Evolutionary conservation across 1,140 invertebrate genomes (phyloP), one percentile per base, ranked within the genome.

Genomic region (Ceratina australensis): DNA sequence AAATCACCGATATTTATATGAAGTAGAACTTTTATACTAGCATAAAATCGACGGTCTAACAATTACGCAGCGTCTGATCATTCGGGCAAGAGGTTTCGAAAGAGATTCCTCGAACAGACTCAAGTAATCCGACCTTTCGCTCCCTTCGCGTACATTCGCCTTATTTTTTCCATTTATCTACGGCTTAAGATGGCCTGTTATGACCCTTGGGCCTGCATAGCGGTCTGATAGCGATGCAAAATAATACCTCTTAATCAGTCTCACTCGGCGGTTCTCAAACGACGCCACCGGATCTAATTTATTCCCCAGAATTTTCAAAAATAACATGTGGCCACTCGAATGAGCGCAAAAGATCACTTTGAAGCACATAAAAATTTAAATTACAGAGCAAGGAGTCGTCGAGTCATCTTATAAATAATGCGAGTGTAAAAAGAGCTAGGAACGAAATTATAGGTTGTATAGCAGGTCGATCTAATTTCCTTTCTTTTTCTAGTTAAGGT

Each of bases 181-280:
- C 18, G 68, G 22, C 54, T 57, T 60, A 80, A 85, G 84, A 82
- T 80, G 76, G 83, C 76, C 76, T 85, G 79, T 22, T 85, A 73
- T 86, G 84, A 86, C 84, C 83, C 80, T 77, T 80, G 73, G 82
- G 74, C 47, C 33, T 84, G 73, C 56, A 47, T n/a, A 50, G 56
- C 20, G 49, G 33, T 7, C 26, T 42, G 83, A 85, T 85, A 85
- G 83, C 69, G 79, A 85, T 84, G 83, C 71, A 84, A 84, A 84
- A 84, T 85, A 85, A 85, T 84, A 75, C 71, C 20, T 71, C 79
- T 85, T 84, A 81, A 84, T 84, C 83, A 80, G 64, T 20, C 24
- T 20, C 50, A 15, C 18, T 1, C 57, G 61, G 64, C 5, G 80
- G 63, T 64, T 85, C 78, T 83, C 78, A 86, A 69, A 54, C 3